phyloP scores from a whole-genome alignment of 1,140 invertebrate species.

The Chrysomallon squamiferum region DNA sequence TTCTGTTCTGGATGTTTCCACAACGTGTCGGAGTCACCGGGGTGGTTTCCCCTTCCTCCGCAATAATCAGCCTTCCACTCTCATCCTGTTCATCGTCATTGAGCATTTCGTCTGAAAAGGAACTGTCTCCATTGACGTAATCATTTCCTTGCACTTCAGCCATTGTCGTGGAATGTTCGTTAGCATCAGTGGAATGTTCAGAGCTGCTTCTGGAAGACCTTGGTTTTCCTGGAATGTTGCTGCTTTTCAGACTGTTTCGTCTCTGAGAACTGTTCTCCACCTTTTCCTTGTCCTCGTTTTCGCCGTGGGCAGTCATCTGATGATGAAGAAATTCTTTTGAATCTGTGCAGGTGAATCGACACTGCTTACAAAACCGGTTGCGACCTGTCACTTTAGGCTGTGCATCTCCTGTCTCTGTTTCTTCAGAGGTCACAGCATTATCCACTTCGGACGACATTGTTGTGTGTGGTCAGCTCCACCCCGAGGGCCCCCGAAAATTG shows the following conservation, averaged over 20 bases:
- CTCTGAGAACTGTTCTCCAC: neutral
- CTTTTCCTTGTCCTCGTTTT: constrained; percentile 27
- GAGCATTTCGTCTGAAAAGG: constrained; percentile 12
- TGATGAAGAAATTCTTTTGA: constrained; percentile 50
- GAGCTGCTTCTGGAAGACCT: neutral
- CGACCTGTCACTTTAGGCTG: constrained; percentile 18
- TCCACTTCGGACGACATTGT: neutral
- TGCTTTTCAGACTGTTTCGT: constrained; percentile 4
- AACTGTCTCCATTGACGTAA: constrained; percentile 15
- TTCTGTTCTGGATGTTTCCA: constrained; percentile 52
- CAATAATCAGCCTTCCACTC: constrained; percentile 31
- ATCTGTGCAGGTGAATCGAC: constrained; percentile 47
- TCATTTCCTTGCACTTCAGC: constrained; percentile 19
- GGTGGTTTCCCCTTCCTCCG: constrained; percentile 24
- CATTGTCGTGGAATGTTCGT: constrained; percentile 14
- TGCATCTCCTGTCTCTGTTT: neutral
- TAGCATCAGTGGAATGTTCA: neutral
- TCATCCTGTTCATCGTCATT: constrained; percentile 32
- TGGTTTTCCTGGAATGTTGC: constrained; percentile 1
- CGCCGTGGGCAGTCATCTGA: constrained; percentile 45
- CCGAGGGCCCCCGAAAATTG: neutral
- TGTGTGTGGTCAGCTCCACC: neutral
- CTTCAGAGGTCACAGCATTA: neutral
- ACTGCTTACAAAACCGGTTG: constrained; percentile 50
- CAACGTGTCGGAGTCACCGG: constrained; percentile 26